These are phyloP conservation scores for Dyspetes luteomarginatus DNA, from an alignment of 2,888 invertebrate species.

Conservation along the genomic window DNA sequence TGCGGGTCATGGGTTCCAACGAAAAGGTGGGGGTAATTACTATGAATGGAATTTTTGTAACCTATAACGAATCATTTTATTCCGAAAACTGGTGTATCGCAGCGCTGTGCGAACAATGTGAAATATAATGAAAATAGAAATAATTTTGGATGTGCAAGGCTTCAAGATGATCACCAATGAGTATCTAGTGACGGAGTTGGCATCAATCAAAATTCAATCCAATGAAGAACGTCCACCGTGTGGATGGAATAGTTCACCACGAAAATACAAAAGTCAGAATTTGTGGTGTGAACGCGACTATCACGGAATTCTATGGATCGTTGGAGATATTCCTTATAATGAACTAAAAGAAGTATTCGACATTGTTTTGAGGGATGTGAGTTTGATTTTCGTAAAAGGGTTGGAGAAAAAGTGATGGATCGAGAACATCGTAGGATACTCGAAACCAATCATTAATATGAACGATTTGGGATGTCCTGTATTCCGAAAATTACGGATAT, in stretches of 20 bases:
- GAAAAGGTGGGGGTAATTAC: neutral
- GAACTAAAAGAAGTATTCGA: neutral
- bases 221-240: constrained; percentile 19
- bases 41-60: neutral
- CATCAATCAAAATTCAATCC: constrained; percentile 1
- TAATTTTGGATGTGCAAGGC: constrained; percentile 18
- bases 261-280: constrained; percentile 17
- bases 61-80: neutral
- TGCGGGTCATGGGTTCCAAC: no score
- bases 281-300: constrained; percentile 12
- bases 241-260: neutral
- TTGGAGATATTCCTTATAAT: constrained; percentile 18
- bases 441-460: neutral
- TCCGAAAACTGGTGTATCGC: neutral
- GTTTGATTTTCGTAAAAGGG: constrained; percentile 5
- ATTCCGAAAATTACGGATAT: neutral
- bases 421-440: constrained; percentile 3
- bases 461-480: constrained; percentile 23
- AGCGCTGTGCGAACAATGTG: neutral
- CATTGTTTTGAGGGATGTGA: constrained; percentile 1
- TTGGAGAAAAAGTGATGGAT: constrained; percentile 19
- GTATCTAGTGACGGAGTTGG: constrained; percentile 15
- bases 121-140: neutral
- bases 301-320: constrained; percentile 26
- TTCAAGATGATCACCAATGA: constrained; percentile 21